Evolutionary conservation across 2,113 vertebrate species (phyloP), one percentile per base, ranked within the genome.

Genomic region (Callionymus lyra): DNA sequence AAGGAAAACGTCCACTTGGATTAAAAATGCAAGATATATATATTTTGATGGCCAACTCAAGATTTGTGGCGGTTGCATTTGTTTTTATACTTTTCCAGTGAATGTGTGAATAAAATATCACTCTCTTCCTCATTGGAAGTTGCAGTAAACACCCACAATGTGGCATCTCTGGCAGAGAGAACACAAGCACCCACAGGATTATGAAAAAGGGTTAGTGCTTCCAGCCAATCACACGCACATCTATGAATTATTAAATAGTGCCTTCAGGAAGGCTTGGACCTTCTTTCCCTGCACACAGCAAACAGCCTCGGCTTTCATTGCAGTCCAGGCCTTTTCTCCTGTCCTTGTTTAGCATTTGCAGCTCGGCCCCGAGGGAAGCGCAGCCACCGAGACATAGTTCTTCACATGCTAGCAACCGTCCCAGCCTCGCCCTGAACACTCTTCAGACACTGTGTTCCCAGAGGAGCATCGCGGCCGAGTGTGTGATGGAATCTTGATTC

Each of bases 241-340:
- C 46, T 53, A 78, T 83, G 62, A 79, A 83, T 84, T 70, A 77
- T 83, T 80, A 62, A 86, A 70, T 16, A 48, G 36, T 46, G 68
- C 65, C 69, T 72, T 58, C 47, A 81, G 73, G 56, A 49, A 72
- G 73, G 53, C 53, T 42, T 41, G 52, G 50, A 72, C 62, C 63
- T 78, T 80, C 62, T 65, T 56, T 79, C 62, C 56, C 41, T 69
- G 47, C 58, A 62, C 48, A 63, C 56, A 69, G 58, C 55, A 68
- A 55, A 66, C 42, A 37, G 45, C 47, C 47, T 39, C 44, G 34
- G 50, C 44, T 72, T 58, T 66, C 51, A 45, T 47, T 70, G 50
- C 67, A 47, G 65, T 56, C 59, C 50, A 59, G 55, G 50, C 52
- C 6, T 74, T 59, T 72, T 59, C 50, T 63, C 53, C 17, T 68